Evolutionary conservation across 2,888 invertebrate genomes (phyloP), one percentile per base, ranked within the genome.

Genomic region (Nephrotoma flavescens): DNA sequence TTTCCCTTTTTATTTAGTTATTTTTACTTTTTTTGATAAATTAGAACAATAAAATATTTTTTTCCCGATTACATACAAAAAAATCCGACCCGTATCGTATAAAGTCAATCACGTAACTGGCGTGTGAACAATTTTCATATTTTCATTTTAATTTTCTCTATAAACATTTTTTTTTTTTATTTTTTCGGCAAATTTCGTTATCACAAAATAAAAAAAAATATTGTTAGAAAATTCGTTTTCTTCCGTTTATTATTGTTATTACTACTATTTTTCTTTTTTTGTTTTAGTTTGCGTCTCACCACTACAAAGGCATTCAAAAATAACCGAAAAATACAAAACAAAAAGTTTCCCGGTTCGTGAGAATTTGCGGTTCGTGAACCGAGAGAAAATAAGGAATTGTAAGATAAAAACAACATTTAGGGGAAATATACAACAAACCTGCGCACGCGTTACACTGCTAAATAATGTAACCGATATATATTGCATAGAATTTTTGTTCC

Each of bases 131-230:
- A 42, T 84, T 84, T 71, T 71, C 71, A 71, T 71, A 71, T 71
- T 71, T 71, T 71, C 71, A 71, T 71, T 71, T 71, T 71, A 31
- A 71, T 71, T 71, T 71, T 71, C 71, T 71, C 71, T 71, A 71
- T 71, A 52, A 52, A 52, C n/a, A 41, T 83, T 41, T 83, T 83
- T 41, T 83, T 41, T 47, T n/a, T 47, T 41, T n/a, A 42, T 84
- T 42, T 84, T 84, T 84, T 84, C 84, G 84, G 84, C 12, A 84
- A 84, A 84, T 84, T 84, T 84, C 84, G 84, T 84, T 84, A 84
- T 84, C 84, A 84, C 42, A 84, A 84, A 41, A 84, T 84, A 42
- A 84, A 84, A 84, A 71, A 15, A 31, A 71, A 31, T 9, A 71
- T 31, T 57, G 52, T 57, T 57, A 15, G 31, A 71, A 71, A 71